phyloP scores from a whole-genome alignment of 2,113 vertebrate genomes.

The Notothenia coriiceps region DNA sequence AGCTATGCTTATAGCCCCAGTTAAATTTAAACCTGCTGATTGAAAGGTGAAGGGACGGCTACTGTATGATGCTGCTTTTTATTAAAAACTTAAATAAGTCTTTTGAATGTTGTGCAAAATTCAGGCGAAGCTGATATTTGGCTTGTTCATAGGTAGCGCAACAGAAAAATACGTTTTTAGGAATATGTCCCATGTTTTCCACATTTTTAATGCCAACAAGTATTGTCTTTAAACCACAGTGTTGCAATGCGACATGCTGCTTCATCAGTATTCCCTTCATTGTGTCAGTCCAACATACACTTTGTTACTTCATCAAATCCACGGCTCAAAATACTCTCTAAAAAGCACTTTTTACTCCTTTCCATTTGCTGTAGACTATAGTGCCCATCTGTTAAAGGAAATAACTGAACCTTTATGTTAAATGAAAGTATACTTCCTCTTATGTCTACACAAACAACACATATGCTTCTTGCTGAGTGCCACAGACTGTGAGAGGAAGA shows the following conservation, averaged over 20 bases:
- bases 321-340: background rate
- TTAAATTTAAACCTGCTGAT: background rate
- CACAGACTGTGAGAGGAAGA: background rate
- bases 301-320: background rate
- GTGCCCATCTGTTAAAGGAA: background rate
- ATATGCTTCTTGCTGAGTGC: background rate
- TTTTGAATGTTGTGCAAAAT: background rate
- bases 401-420: background rate
- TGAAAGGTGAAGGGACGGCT: background rate
- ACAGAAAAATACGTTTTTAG: background rate
- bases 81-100: background rate
- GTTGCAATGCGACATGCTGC: background rate
- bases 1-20: background rate
- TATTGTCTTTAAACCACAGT: background rate
- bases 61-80: background rate
- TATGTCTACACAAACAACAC: background rate
- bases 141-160: background rate
- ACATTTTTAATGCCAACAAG: background rate
- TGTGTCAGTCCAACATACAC: background rate
- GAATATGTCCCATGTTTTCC: background rate
- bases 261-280: background rate
- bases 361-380: background rate
- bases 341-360: background rate
- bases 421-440: background rate
- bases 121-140: background rate